Conservation (phyloP, 2,113 vertebrate genomes). For the Peromyscus leucopus region DNA sequence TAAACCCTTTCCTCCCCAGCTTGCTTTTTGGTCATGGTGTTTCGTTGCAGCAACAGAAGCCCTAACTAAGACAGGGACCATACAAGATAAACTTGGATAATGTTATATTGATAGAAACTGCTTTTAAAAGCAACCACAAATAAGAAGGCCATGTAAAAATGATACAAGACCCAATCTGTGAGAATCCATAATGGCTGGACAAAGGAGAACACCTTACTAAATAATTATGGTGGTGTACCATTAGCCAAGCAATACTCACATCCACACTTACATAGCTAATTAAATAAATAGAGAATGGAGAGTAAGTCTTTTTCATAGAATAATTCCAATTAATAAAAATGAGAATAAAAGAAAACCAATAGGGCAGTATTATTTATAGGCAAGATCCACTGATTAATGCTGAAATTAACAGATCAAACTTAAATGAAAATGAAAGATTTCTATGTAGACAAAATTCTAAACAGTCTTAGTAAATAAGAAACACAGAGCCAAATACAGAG, state of each 20-base stretch:
- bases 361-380: neutral
- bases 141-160: neutral
- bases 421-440: neutral
- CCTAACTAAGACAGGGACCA: neutral
- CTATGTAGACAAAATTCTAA: too few species aligned
- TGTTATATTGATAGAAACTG: neutral
- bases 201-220: neutral
- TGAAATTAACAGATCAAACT: neutral
- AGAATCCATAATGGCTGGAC: neutral
- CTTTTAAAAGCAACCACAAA: neutral
- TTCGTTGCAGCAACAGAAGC: neutral
- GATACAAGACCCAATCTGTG: neutral
- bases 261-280: neutral
- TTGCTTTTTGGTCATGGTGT: neutral
- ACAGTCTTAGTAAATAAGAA: too few species aligned
- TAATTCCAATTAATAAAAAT: slow-evolving; percentile 49
- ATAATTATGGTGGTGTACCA: neutral
- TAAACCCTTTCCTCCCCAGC: neutral
- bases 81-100: neutral
- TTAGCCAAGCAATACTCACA: slow-evolving; percentile 21
- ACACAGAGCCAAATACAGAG: too few species aligned
- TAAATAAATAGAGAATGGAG: neutral
- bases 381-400: neutral
- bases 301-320: neutral
- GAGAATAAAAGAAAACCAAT: slow-evolving; percentile 2